Evolutionary conservation across 2,113 vertebrate species (phyloP).

Genomic region (Lagenorhynchus albirostris): DNA sequence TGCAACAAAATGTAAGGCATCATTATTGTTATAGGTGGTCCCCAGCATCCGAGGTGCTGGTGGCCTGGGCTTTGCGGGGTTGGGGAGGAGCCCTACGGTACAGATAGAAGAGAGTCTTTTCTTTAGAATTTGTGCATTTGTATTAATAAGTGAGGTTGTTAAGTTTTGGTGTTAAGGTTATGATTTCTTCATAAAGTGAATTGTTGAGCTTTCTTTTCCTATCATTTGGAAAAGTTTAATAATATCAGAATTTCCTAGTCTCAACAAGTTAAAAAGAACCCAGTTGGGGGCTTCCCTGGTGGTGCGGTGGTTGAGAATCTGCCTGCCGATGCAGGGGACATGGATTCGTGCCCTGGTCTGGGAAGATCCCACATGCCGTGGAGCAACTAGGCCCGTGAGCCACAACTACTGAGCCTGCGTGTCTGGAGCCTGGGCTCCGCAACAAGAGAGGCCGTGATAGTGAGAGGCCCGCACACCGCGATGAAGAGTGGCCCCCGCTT

Average conservation of each 20-base stretch:
- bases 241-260: neutral
- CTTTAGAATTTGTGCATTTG: neutral
- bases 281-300: too few species aligned
- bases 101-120: neutral
- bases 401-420: too few species aligned
- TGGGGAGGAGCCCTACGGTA: fast-evolving
- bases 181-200: neutral
- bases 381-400: too few species aligned
- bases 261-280: neutral
- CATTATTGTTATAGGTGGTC: neutral
- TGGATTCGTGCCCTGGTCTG: too few species aligned
- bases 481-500: too few species aligned
- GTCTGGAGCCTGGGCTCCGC: too few species aligned
- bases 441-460: too few species aligned
- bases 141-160: neutral
- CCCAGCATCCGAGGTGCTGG: neutral
- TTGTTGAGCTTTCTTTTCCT: neutral
- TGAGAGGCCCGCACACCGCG: too few species aligned
- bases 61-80: fast-evolving
- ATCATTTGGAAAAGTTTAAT: neutral
- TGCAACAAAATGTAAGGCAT: neutral
- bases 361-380: too few species aligned
- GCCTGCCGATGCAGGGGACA: too few species aligned
- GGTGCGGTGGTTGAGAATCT: too few species aligned
- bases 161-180: neutral